phyloP scores from a whole-genome alignment of 2,113 vertebrate species.

The Morphnarchus princeps region DNA sequence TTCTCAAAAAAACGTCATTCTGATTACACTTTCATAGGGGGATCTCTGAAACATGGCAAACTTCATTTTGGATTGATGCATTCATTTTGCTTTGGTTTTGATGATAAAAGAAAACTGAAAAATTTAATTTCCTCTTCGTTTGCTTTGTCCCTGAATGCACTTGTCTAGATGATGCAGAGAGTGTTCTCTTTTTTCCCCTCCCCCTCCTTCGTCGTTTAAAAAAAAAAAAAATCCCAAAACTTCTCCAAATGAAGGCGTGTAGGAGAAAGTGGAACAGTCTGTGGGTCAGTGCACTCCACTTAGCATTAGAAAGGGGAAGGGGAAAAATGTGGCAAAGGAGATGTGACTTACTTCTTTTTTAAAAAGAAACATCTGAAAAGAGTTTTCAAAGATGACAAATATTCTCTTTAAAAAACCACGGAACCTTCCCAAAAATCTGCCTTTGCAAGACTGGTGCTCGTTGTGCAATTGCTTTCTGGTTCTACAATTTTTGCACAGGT shows the following conservation, averaged over 20 bases:
- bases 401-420: background rate
- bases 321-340: background rate
- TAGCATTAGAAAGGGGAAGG: background rate
- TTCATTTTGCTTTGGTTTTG: background rate
- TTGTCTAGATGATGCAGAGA: background rate
- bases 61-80: background rate
- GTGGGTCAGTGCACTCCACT: background rate
- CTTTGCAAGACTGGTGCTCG: background rate
- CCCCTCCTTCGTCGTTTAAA: background rate
- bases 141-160: background rate
- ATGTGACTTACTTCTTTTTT: background rate
- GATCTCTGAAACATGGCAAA: background rate
- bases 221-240: background rate
- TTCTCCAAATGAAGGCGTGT: background rate
- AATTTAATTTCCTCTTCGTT: conserved; percentile 20
- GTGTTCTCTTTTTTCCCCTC: background rate
- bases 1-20: background rate
- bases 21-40: background rate
- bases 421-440: background rate
- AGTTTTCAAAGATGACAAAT: background rate
- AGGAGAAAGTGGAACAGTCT: background rate
- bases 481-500: rapidly evolving
- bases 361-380: background rate
- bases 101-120: background rate
- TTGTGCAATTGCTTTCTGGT: background rate